Percentiles rank a stretch among this genome's conserved stretches.
Evolutionary conservation across 1,140 invertebrate species (phyloP).

Genomic region (Pachyrhynchus sulphureomaculatus): DNA sequence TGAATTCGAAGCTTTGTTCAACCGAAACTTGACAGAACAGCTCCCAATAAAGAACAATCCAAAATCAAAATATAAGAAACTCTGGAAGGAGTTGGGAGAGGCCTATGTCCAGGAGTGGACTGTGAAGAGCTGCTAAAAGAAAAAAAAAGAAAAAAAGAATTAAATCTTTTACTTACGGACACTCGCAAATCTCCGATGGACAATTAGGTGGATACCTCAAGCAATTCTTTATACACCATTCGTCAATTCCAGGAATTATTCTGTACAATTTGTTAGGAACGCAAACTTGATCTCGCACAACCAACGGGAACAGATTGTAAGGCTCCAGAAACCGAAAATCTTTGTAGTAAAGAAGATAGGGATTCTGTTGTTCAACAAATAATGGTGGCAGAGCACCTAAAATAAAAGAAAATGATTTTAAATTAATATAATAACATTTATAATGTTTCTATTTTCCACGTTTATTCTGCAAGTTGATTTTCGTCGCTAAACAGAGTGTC

Average conservation of each 20-base stretch:
- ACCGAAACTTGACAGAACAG: too few relatives aligned
- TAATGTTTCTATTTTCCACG: too few relatives aligned
- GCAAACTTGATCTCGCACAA: slow-evolving; percentile 78
- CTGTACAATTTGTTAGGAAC: slow-evolving; percentile 62
- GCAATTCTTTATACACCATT: slow-evolving; percentile 84
- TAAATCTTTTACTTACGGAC: slow-evolving; percentile 86
- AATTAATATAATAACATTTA: too few relatives aligned
- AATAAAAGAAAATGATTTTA: neutral
- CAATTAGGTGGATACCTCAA: slow-evolving; percentile 83
- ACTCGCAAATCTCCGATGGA: slow-evolving; percentile 69
- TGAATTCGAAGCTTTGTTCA: too few relatives aligned
- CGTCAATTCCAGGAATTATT: slow-evolving; percentile 68
- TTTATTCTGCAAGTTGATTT: too few relatives aligned
- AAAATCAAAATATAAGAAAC: too few relatives aligned
- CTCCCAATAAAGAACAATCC: too few relatives aligned
- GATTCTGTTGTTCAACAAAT: slow-evolving; percentile 64
- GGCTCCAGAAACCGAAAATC: slow-evolving; percentile 58
- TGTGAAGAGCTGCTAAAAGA: too few relatives aligned
- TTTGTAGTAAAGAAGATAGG: slow-evolving; percentile 73
- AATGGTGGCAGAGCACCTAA: slow-evolving; percentile 58
- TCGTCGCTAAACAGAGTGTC: too few relatives aligned
- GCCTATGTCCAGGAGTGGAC: too few relatives aligned
- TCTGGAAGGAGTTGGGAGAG: too few relatives aligned
- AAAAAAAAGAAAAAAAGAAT: too few relatives aligned
- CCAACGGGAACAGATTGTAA: slow-evolving; percentile 63